Evolutionary conservation across 2,888 invertebrate genomes (phyloP).

Genomic region (Rotaria macrura): DNA sequence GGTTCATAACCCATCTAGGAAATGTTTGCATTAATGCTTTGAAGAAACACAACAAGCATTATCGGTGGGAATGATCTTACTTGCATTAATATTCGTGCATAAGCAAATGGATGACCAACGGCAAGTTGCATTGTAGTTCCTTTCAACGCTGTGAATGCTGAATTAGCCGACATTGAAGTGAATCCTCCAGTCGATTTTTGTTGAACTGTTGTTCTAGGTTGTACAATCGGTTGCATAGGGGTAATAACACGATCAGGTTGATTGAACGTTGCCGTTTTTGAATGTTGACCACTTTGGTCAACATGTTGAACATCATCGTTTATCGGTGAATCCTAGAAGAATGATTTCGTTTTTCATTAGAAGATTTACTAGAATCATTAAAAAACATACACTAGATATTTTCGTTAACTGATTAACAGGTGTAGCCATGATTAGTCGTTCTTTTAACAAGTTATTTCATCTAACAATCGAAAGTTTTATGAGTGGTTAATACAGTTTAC

Average conservation of each 20-base stretch:
- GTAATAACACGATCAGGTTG: not conserved
- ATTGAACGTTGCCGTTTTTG: not conserved
- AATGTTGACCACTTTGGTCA: not conserved
- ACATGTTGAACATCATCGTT: not conserved
- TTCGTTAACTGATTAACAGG: not conserved
- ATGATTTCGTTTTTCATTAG: not conserved
- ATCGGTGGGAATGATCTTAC: not conserved
- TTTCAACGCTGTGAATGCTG: not conserved
- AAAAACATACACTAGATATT: not conserved
- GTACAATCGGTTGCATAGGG: not conserved
- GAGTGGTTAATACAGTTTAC: not conserved
- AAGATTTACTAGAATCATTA: not conserved
- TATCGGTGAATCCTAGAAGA: not conserved
- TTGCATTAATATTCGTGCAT: conserved; percentile 10
- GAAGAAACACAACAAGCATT: too few relatives aligned
- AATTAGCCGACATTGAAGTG: not conserved
- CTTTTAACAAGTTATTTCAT: too few relatives aligned
- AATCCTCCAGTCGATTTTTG: not conserved
- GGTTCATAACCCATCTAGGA: conserved; percentile 32
- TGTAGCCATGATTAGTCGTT: not conserved
- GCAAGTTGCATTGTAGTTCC: not conserved
- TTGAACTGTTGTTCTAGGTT: not conserved
- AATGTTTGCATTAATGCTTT: not conserved
- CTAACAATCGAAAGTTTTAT: not conserved
- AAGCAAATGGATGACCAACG: not conserved